These are phyloP conservation scores for Nysson spinosus DNA, from an alignment of 2,888 invertebrate genomes.

Conservation along the genomic window DNA sequence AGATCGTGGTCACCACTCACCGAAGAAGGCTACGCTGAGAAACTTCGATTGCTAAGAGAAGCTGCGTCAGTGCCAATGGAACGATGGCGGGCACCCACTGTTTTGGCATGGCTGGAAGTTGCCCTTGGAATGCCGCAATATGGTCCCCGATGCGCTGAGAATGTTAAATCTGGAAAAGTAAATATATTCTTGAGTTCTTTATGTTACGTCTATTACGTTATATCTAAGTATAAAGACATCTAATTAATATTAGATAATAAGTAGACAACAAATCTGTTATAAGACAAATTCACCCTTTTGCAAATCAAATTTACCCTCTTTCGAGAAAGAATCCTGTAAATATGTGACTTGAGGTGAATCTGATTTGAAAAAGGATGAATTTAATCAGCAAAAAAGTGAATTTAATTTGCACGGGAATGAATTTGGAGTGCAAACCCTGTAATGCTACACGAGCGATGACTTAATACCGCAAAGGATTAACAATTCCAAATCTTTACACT, in stretches of 20 bases:
- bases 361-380: too few relatives aligned
- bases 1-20: constrained; percentile 83
- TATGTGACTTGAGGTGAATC: too few relatives aligned
- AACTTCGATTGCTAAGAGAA: constrained; percentile 87
- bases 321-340: too few relatives aligned
- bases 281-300: too few relatives aligned
- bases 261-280: too few relatives aligned
- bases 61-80: constrained; percentile 91
- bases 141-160: constrained; percentile 92
- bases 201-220: neutral
- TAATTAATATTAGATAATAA: too few relatives aligned
- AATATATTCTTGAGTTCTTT: constrained; percentile 30
- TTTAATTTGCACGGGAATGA: too few relatives aligned
- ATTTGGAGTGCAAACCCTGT: too few relatives aligned
- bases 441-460: too few relatives aligned
- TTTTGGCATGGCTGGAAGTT: constrained; percentile 95
- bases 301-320: too few relatives aligned
- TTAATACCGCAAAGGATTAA: too few relatives aligned
- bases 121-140: constrained; percentile 97
- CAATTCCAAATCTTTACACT: neutral
- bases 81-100: constrained; percentile 94
- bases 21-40: constrained; percentile 87
- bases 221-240: neutral
- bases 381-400: too few relatives aligned
- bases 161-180: constrained; percentile 97